Evolutionary conservation across 2,888 invertebrate genomes (phyloP).

Genomic region (Xestia rhomboidea): DNA sequence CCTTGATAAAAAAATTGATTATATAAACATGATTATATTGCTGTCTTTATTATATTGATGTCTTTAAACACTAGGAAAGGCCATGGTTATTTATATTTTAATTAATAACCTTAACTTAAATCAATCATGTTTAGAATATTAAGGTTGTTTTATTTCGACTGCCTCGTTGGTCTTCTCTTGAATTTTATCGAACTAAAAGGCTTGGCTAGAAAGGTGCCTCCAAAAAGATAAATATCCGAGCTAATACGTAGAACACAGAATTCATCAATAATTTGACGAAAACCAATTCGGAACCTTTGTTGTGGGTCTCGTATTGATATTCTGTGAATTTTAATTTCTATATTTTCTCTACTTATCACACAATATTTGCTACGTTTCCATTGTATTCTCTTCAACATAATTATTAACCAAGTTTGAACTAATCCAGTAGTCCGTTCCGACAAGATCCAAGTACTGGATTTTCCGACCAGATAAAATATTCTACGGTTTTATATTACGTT

Average conservation of each 20-base stretch:
- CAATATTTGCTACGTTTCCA: neutral
- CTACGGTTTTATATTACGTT: slow-evolving; percentile 3
- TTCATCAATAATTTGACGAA: neutral
- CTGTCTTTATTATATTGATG: too few species aligned
- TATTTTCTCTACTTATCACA: neutral
- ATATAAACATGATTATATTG: too few species aligned
- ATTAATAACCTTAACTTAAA: too few species aligned
- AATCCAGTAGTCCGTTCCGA: neutral
- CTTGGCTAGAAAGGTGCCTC: neutral
- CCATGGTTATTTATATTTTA: too few species aligned
- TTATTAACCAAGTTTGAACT: neutral
- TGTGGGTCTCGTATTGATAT: neutral
- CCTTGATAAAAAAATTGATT: neutral
- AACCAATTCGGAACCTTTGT: neutral
- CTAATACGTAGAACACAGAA: neutral
- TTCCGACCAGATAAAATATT: neutral
- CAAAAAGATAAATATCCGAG: neutral
- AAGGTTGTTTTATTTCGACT: too few species aligned
- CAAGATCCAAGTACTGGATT: neutral
- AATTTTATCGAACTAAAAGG: neutral
- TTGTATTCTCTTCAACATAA: slow-evolving; percentile 21
- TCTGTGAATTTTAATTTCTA: slow-evolving; percentile 1
- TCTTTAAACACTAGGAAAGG: neutral
- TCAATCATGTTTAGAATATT: too few species aligned
- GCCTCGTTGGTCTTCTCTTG: too few species aligned